Base-by-base conservation (phyloP, 2,113 vertebrate genomes). In the Caloenas nicobarica region DNA sequence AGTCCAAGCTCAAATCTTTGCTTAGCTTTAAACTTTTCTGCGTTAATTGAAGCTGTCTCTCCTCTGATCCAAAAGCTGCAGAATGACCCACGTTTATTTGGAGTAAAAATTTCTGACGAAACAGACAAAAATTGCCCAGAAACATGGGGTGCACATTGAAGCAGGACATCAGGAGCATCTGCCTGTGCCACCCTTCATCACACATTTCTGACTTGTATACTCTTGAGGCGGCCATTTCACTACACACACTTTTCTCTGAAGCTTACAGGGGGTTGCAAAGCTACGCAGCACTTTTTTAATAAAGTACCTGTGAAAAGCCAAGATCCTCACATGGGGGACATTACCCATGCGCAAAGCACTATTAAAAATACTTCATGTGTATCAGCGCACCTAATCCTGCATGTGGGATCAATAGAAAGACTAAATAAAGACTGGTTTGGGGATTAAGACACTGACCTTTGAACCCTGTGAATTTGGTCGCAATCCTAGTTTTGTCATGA, bases 121-220 rank as follows among this genome's bases (percentile, higher is more conserved):
- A 79, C 14, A 40, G 48, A 54, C 9, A 86, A 87, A 80, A 69
- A 22, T 16, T 46, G 5, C 31, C 76, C 46, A 60, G 70, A 53
- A 79, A 9, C 18, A 31, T 8, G 29, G 44, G 44, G 54, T 10
- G n/a, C 6, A 12, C 19, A 10, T 33, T 57, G 40, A 54, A 81
- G n/a, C 31, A 44, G 62, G 29, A 24, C 31, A 92, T 11, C 16
- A 28, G 58, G 42, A 69, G 1, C 28, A 38, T 11, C 12, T 74
- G 18, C 16, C 65, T 61, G 57, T 36, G 40, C 31, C 68, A 33
- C 36, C 10, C n/a, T 70, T 48, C 64, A 65, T 13, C 79, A 24
- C 54, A 28, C 26, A 31, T 34, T 79, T 21, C 69, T 58, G 2
- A 2, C 4, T 0, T 16, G 16, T 10, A 16, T 4, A 24, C 8